A percentile compares a stretch with the other conserved stretches of the same genome.
Evolutionary conservation across 2,113 vertebrate genomes (phyloP).

Genomic region (Oceanodroma tethys): DNA sequence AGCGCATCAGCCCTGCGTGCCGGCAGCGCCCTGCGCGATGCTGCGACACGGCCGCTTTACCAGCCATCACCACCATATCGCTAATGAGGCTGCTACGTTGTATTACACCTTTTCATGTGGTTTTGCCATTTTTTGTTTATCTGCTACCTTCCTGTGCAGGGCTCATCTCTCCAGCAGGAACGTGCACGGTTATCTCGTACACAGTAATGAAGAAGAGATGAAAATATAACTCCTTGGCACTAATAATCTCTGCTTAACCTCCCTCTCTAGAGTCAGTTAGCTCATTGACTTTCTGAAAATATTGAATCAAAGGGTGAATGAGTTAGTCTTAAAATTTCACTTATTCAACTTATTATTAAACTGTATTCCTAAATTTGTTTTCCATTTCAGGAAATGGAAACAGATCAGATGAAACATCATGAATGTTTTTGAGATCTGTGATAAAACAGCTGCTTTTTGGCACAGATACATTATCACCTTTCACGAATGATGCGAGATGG

Average conservation of each 20-base stretch:
- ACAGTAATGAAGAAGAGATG: neutral
- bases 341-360: neutral
- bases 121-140: neutral
- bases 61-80: rapidly evolving
- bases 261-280: neutral
- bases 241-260: neutral
- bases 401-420: neutral
- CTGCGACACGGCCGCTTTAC: neutral
- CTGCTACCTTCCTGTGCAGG: neutral
- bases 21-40: neutral
- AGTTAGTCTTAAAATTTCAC: neutral
- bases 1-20: rapidly evolving
- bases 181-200: neutral
- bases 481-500: neutral
- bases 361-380: neutral
- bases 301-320: neutral
- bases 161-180: neutral
- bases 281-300: neutral
- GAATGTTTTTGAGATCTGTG: neutral
- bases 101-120: rapidly evolving
- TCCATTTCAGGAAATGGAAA: neutral
- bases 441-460: neutral
- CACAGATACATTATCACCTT: neutral
- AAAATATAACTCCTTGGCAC: neutral
- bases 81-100: neutral